Conservation (phyloP, 92 coral and sea anemone species). For the Metridium senile region DNA sequence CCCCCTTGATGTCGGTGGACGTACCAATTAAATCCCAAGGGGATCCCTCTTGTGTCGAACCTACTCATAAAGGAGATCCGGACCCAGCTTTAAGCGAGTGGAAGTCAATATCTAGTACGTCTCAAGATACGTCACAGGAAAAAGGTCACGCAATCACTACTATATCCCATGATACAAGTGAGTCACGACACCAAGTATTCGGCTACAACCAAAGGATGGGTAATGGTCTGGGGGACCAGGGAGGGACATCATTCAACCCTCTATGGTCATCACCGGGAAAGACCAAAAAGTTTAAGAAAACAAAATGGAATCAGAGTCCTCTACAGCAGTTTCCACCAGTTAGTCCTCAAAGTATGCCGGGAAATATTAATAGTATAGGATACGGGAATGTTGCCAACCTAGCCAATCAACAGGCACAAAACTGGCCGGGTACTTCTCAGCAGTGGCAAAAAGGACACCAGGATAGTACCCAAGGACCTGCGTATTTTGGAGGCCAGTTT, state of each 20-base stretch:
- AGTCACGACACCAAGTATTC: constrained; percentile 39
- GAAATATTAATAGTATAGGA: constrained; percentile 16
- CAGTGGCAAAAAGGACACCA: constrained; percentile 39
- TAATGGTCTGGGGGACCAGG: constrained; percentile 49
- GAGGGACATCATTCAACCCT: constrained; percentile 36
- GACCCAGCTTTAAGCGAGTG: neutral
- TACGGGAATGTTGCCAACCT: constrained; percentile 1
- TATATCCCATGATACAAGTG: constrained; percentile 27
- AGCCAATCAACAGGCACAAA: constrained; percentile 34
- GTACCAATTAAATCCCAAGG: constrained; percentile 41
- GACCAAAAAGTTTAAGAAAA: constrained; percentile 62
- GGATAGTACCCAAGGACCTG: constrained; percentile 40
- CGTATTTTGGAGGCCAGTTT: constrained; percentile 44
- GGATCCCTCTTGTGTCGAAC: constrained; percentile 29
- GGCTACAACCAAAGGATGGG: constrained; percentile 80
- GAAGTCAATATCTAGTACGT: constrained; percentile 27
- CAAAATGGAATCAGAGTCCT: constrained; percentile 35
- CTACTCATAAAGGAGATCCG: constrained; percentile 1
- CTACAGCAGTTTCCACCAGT: constrained; percentile 47
- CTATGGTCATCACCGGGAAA: constrained; percentile 24
- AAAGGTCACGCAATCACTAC: constrained; percentile 21
- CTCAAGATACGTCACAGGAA: constrained; percentile 18
- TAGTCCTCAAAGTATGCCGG: constrained; percentile 26
- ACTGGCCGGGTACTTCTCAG: constrained; percentile 64
- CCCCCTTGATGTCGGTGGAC: constrained; percentile 41